phyloP scores from a whole-genome alignment of 2,113 vertebrate species.

The Python bivittatus region DNA sequence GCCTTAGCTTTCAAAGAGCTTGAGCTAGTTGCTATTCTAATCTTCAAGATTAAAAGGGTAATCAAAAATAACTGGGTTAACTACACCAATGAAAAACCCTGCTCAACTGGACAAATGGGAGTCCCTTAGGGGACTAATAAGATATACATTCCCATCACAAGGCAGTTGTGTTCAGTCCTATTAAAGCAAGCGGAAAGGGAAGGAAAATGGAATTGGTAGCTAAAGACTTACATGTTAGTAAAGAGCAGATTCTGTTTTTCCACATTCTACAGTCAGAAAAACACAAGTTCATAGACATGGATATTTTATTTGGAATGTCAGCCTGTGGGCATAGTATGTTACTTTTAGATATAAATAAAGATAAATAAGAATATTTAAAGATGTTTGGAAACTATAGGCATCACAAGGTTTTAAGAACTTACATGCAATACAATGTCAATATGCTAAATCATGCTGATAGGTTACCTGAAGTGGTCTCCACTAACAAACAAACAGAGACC shows the following conservation, averaged over 20 bases:
- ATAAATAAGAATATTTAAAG: not conserved
- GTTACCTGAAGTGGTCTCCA: not conserved
- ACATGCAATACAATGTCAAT: not conserved
- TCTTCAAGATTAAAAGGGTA: not conserved
- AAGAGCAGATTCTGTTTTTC: not conserved
- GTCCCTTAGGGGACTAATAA: not conserved
- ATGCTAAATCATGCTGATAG: not conserved
- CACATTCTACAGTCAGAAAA: not conserved
- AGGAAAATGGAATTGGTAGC: not conserved
- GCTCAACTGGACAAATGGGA: not conserved
- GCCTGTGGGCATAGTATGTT: not conserved
- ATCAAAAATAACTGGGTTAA: constrained; percentile 8
- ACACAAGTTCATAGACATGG: not conserved
- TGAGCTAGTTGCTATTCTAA: constrained; percentile 3
- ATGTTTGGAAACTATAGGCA: not conserved
- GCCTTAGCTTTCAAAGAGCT: not conserved
- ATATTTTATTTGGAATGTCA: not conserved
- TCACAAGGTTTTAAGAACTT: not conserved
- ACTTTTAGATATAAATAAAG: not conserved
- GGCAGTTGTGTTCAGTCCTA: not conserved
- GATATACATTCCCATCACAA: not conserved
- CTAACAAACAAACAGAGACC: not conserved
- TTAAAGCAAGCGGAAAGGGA: not conserved
- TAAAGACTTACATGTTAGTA: not conserved
- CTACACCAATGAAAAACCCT: not conserved